Evolutionary conservation across 2,113 vertebrate genomes (phyloP).

Genomic region (Microtus richardsoni): DNA sequence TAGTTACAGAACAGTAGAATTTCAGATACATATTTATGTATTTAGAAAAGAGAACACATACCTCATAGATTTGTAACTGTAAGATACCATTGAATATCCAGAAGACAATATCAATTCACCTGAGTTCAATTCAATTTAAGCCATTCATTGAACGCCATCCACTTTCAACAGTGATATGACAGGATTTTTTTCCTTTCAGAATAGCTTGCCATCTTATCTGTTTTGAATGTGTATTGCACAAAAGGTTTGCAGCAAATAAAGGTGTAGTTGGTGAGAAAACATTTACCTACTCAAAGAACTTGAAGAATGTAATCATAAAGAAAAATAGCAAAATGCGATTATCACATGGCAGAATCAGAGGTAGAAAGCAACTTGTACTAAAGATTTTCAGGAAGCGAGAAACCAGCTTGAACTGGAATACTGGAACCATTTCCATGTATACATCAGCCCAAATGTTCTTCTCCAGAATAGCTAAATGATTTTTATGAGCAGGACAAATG

Average conservation of each 20-base stretch:
- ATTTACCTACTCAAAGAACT: slow-evolving; percentile 39
- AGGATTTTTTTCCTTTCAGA: slow-evolving; percentile 5
- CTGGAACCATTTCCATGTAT: not conserved
- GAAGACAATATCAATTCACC: not conserved
- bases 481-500: not conserved
- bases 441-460: not conserved
- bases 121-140: slow-evolving; percentile 34
- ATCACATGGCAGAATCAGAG: not conserved
- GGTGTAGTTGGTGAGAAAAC: slow-evolving; percentile 20
- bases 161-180: slow-evolving; percentile 20
- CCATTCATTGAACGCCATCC: not conserved
- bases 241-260: slow-evolving; percentile 16
- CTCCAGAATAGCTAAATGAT: not conserved
- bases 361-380: not conserved
- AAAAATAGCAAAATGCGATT: slow-evolving; percentile 36
- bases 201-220: slow-evolving; percentile 35
- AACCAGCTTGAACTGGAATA: not conserved
- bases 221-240: slow-evolving; percentile 46
- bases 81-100: not conserved
- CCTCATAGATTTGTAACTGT: slow-evolving; percentile 17
- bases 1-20: not conserved
- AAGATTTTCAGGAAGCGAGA: not conserved
- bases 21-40: slow-evolving; percentile 16
- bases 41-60: slow-evolving; percentile 26
- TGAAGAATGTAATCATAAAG: slow-evolving; percentile 29